Evolutionary conservation across 1,140 invertebrate genomes (phyloP), one percentile per base, ranked within the genome.

Genomic region (Drosophila ananassae): DNA sequence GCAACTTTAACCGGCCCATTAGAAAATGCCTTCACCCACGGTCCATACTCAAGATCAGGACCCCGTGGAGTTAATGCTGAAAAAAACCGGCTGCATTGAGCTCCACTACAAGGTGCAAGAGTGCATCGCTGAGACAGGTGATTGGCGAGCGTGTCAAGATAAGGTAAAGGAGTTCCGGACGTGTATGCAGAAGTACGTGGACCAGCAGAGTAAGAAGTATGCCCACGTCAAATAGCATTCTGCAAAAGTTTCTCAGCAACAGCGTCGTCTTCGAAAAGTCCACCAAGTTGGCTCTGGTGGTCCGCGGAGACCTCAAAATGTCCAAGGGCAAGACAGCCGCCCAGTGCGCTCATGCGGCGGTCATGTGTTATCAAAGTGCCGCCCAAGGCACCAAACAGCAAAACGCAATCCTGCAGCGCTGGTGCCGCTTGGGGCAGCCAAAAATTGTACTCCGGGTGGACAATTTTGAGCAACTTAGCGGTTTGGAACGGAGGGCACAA

Each of bases 101-200:
- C 92, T 96, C 62, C 97, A 98, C 93, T 97, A 97, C 89, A 94
- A 96, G 94, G 94, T 94, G 48, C 91, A 97, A 95, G 96, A 98
- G 85, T 98, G 98, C 90, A 97, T 98, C 91, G 96, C 95, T 28
- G 96, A 96, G 73, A 95, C 94, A 0, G 95, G 95, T 89, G 98
- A 98, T 81, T 98, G 97, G 97, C 95, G 97, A 82, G 95, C 96
- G 92, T 98, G 97, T 92, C 96, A 98, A 91, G 92, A 94, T n/a
- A 93, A 95, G 92, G 95, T 98, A 0, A 93, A 95, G 82, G 94
- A 95, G 60, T 98, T 98, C 90, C 95, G 94, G 92, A 90, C 92
- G 3, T 98, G 97, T 91, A 97, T 98, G 93, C 91, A 93, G 56
- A 89, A 93, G 74, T 93, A 95, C 90, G 91, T 92, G 56, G 79